Evolutionary conservation across 2,797 vertebrate species (phyloP).

Genomic region (Knipowitschia caucasica): DNA sequence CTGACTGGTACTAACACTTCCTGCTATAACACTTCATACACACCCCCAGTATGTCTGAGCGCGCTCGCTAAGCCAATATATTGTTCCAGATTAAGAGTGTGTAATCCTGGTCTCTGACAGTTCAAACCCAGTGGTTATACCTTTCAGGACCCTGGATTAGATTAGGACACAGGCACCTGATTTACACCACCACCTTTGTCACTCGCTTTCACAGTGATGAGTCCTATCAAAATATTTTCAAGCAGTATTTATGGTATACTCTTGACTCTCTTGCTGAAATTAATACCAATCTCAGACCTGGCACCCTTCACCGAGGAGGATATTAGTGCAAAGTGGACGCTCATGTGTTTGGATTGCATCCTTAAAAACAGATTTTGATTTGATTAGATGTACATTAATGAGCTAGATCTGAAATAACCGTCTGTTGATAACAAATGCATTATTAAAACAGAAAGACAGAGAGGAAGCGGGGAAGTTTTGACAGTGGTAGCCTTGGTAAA

Average conservation of each 20-base stretch:
- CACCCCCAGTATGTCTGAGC: constrained; percentile 39
- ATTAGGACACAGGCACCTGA: constrained; percentile 44
- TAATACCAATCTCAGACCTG: constrained; percentile 33
- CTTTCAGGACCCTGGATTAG: constrained; percentile 62
- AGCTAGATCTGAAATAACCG: background rate
- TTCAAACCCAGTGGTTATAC: constrained; percentile 44
- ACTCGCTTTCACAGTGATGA: constrained; percentile 45
- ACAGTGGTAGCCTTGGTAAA: no score
- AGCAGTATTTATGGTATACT: constrained; percentile 31
- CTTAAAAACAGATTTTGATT: constrained; percentile 1
- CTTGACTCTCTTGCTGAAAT: constrained; percentile 30
- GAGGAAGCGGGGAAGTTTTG: no score
- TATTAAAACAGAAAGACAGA: background rate
- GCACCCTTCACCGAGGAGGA: background rate
- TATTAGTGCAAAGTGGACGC: background rate
- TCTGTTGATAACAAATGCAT: background rate
- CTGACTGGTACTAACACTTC: no score
- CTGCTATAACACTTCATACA: constrained; percentile 15
- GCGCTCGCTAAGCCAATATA: constrained; percentile 67
- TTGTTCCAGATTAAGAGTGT: constrained; percentile 66
- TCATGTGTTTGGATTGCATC: constrained; percentile 13
- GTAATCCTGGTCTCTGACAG: constrained; percentile 66
- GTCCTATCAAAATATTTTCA: constrained; percentile 34
- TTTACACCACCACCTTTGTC: constrained; percentile 34
- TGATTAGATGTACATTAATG: constrained; percentile 6